A percentile compares a stretch with the other conserved stretches of the same genome.
These are phyloP conservation scores for Tuta absoluta DNA, from an alignment of 2,888 invertebrate genomes.

Conservation along the genomic window DNA sequence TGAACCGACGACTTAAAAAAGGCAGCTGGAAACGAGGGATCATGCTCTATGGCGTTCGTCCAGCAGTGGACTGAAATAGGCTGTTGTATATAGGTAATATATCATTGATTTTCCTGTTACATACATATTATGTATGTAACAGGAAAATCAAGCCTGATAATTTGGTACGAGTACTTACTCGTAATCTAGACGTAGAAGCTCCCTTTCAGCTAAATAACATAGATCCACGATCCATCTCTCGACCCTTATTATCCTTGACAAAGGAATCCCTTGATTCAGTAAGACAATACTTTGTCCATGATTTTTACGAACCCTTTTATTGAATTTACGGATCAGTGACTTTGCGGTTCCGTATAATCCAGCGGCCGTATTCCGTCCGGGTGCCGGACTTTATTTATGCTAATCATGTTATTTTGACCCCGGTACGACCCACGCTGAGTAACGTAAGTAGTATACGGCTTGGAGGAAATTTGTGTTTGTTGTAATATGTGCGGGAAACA, in stretches of 20 bases:
- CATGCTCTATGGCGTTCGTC: too few species aligned
- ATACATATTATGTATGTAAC: too few species aligned
- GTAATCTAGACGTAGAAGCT: background rate
- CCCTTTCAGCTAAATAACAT: background rate
- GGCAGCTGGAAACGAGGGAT: too few species aligned
- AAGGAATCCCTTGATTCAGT: slow-evolving; percentile 12
- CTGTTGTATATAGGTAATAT: too few species aligned
- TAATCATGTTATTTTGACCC: slow-evolving; percentile 34
- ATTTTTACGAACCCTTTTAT: slow-evolving; percentile 16
- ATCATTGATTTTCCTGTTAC: too few species aligned
- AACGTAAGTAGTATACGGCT: background rate
- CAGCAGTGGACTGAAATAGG: too few species aligned
- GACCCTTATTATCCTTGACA: background rate
- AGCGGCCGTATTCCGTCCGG: slow-evolving; percentile 1
- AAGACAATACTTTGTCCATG: slow-evolving; percentile 13
- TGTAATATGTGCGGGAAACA: background rate
- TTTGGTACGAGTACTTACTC: too few species aligned
- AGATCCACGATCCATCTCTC: background rate
- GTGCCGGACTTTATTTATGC: slow-evolving; percentile 32
- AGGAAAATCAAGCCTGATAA: too few species aligned
- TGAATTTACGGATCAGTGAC: slow-evolving; percentile 29
- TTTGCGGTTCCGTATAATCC: slow-evolving; percentile 24
- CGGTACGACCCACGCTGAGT: background rate
- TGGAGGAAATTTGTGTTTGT: background rate
- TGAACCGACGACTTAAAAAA: too few species aligned